Evolutionary conservation across 2,888 invertebrate species (phyloP), one percentile per base, ranked within the genome.

Genomic region (Drosophila yooni): DNA sequence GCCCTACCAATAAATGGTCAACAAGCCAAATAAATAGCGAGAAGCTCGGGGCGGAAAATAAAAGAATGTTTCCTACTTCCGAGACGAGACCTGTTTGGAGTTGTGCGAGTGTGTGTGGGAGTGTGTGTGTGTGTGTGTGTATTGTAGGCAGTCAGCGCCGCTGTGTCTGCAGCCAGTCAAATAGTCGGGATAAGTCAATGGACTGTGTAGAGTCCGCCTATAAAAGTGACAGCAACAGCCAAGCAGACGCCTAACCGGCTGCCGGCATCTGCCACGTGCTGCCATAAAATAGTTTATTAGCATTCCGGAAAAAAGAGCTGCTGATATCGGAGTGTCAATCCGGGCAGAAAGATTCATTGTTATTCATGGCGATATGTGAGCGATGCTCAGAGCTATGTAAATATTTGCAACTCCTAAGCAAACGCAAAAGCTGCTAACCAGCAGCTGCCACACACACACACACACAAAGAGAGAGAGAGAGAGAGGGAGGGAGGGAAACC

Each of bases 261-360:
- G 38, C 58, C 61, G 72, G 58, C 57, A 43, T 50, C 29, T 54
- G 25, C 46, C 75, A 84, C 74, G 72, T 78, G 89, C 86, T 71
- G 72, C 38, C 78, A 88, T 88, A 86, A 85, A 90, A 83, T 71
- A 57, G 62, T 86, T 86, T 88, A 88, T 86, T 89, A 90, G 73
- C 86, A 78, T 76, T 65, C 66, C 50, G n/a, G 21, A 52, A 21
- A 33, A 29, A 43, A 43, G 21, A 25, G 46, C 27, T 64, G 46
- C 33, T 61, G 60, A 65, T 74, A 46, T 27, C n/a, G 36, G 27
- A 38, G n/a, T 38, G 27, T n/a, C 18, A 27, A 38, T 21, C 21
- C 6, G n/a, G 57, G 31, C 10, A 40, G 21, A 31, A 29, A 56
- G 50, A 57, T 70, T 63, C 56, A 66, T 65, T 58, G 36, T 40